These are phyloP conservation scores for Dicrostonyx torquatus DNA, from an alignment of 2,797 vertebrate genomes.

Conservation along the genomic window DNA sequence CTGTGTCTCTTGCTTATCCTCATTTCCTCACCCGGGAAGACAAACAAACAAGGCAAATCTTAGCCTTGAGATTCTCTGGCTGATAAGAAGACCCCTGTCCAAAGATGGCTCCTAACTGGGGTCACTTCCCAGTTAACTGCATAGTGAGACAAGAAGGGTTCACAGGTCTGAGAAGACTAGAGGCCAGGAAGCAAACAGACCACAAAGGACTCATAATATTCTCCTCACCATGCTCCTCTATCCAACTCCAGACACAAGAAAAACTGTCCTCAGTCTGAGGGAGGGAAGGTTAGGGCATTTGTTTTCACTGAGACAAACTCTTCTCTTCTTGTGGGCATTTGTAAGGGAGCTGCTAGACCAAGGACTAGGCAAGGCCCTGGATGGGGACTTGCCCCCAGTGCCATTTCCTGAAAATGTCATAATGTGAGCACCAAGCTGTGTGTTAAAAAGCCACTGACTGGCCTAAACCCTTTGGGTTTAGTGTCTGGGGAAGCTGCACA, in stretches of 20 bases:
- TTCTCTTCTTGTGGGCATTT: not conserved
- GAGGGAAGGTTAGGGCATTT: rapidly evolving
- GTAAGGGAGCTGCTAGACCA: not conserved
- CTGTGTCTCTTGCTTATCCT: not conserved
- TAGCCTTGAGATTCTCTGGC: not conserved
- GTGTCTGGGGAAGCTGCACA: not conserved
- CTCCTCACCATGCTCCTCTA: too few species aligned
- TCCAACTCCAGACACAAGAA: not conserved
- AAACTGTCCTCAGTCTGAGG: not conserved
- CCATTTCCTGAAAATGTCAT: not conserved
- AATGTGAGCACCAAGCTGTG: not conserved
- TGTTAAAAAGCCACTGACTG: not conserved
- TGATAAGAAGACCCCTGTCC: not conserved
- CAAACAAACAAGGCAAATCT: not conserved
- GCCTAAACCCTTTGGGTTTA: not conserved
- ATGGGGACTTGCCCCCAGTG: not conserved
- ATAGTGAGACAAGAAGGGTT: not conserved
- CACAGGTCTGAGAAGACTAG: not conserved
- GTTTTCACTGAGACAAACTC: not conserved
- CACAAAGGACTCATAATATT: not conserved
- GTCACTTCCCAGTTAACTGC: not conserved
- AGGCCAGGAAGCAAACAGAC: not conserved
- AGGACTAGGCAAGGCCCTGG: not conserved
- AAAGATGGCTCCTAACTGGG: rapidly evolving
- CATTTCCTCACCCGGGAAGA: not conserved